Conservation (phyloP, 2,797 vertebrate genomes). For the Siniperca undulata region DNA sequence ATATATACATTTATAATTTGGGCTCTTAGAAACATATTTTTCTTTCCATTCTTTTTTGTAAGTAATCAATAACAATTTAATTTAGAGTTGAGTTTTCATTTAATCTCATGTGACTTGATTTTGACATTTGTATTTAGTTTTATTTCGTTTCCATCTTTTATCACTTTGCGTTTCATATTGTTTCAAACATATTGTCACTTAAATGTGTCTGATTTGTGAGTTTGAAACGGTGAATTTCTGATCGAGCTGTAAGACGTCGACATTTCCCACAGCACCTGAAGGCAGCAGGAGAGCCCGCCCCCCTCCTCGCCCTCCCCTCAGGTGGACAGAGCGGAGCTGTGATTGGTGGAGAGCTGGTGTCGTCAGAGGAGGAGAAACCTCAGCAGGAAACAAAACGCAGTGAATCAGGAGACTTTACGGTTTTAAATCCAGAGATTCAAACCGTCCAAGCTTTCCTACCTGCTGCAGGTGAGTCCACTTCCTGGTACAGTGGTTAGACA, state of each 20-base stretch:
- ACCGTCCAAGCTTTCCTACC: neutral
- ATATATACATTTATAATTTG: too few species aligned
- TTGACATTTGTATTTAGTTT: too few species aligned
- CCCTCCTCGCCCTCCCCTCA: neutral
- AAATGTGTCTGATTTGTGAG: neutral
- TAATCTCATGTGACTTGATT: too few species aligned
- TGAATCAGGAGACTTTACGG: neutral
- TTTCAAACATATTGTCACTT: neutral
- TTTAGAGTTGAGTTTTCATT: too few species aligned
- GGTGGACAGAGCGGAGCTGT: neutral
- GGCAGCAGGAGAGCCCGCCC: neutral
- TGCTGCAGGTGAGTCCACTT: conserved; percentile 34
- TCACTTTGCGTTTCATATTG: neutral
- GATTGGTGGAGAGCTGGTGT: conserved; percentile 36
- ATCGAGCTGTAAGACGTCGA: fast-evolving
- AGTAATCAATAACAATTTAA: too few species aligned
- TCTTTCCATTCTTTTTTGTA: too few species aligned
- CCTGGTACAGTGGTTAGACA: neutral
- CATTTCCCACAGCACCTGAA: conserved; percentile 30
- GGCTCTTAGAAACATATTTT: too few species aligned
- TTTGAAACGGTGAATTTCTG: neutral
- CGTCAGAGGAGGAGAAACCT: neutral
- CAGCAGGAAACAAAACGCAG: neutral
- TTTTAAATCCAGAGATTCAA: neutral
- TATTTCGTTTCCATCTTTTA: too few species aligned